Evolutionary conservation across 2,888 invertebrate species (phyloP), one percentile per base, ranked within the genome.

Genomic region (Agelastica alni): DNA sequence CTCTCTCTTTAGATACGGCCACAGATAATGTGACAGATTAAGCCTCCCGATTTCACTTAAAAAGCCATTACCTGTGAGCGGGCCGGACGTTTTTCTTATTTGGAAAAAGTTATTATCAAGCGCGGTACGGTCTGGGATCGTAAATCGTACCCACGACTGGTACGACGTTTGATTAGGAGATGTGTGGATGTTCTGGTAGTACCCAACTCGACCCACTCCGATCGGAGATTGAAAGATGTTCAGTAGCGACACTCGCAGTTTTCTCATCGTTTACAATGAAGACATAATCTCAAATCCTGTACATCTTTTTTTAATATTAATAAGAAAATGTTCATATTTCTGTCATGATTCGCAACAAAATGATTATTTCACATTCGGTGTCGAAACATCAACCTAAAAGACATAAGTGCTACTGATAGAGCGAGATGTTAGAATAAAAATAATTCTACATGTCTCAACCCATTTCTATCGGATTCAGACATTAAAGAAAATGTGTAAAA

Each of bases 81-180:
- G 64, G 63, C 57, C 59, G 58, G 58, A 48, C 32, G 30, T 58
- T 60, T 53, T 53, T 52, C 17, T 52, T 53, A 51, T 65, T 65
- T 55, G 64, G 65, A 64, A 64, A 45, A 67, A 64, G 59, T 66
- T 67, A 69, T 69, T 65, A 67, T 68, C 68, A 61, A 59, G 56
- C 60, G 61, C 51, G 53, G 60, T 62, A 59, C 56, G 64, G 63
- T 54, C 60, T 54, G 54, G 64, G 64, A 59, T 60, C 61, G 66
- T 70, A 70, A 71, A 70, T 70, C 65, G 68, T 67, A 55, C 68
- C 68, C 67, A 67, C 70, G 64, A 57, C 45, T 48, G 41, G 14
- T 14, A 26, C 55, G 62, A 65, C 65, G 63, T 51, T 63, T 59
- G 65, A 65, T 46, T 62, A 65, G 57, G 54, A 56, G 56, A 56